A percentile compares a stretch with the other conserved stretches of the same genome.
Conservation (phyloP, 2,113 vertebrate species). For the Mirza zaza region DNA sequence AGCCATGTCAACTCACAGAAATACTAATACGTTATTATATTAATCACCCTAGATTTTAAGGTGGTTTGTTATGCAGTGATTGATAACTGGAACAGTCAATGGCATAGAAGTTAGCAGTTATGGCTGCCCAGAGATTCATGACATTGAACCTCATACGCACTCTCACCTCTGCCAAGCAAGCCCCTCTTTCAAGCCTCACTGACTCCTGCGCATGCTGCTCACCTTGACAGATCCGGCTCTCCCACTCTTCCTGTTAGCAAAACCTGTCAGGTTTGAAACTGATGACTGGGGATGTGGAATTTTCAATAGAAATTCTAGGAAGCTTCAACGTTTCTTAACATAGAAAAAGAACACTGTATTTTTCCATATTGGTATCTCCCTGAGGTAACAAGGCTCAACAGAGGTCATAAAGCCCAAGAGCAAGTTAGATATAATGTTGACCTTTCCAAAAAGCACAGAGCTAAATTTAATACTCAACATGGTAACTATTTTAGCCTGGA, state of each 20-base stretch:
- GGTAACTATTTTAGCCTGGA: slow-evolving; percentile 52
- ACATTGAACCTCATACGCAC: neutral
- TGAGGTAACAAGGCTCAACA: slow-evolving; percentile 31
- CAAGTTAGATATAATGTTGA: slow-evolving; percentile 45
- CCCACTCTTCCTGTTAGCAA: slow-evolving; percentile 50
- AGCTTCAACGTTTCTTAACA: slow-evolving; percentile 22
- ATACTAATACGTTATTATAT: neutral
- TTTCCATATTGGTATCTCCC: slow-evolving; percentile 30
- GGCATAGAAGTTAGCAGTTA: neutral
- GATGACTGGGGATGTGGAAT: slow-evolving; percentile 44
- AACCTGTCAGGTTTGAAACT: slow-evolving; percentile 65
- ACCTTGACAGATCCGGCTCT: slow-evolving; percentile 32
- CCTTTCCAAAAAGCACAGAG: slow-evolving; percentile 60
- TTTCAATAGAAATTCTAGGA: slow-evolving; percentile 50
- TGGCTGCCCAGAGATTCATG: neutral
- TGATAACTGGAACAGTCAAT: neutral
- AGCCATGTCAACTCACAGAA: neutral
- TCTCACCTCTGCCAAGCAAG: slow-evolving; percentile 13
- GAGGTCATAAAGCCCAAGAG: slow-evolving; percentile 60
- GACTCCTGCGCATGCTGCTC: neutral
- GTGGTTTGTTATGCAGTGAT: neutral
- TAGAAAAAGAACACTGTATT: slow-evolving; percentile 31
- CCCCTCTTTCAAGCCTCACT: neutral
- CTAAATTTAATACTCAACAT: slow-evolving; percentile 65
- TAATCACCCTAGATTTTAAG: neutral